These are phyloP conservation scores for Melanotaenia duboulayi DNA, from an alignment of 2,113 vertebrate species.

Conservation along the genomic window DNA sequence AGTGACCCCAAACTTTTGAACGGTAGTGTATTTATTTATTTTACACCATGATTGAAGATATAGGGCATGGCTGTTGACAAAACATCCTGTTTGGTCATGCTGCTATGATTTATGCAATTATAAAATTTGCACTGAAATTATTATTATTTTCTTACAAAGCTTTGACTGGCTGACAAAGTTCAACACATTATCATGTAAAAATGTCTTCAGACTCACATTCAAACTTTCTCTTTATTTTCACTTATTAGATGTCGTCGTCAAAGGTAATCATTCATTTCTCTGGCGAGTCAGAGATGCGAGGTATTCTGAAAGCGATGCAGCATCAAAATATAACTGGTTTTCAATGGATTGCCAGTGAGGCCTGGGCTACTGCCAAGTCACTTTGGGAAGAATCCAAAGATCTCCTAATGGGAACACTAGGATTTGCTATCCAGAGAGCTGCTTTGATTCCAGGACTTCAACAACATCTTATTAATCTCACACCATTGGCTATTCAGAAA, in stretches of 20 bases:
- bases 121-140: too few species aligned
- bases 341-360: conserved; percentile 82
- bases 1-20: too few species aligned
- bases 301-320: conserved; percentile 69
- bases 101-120: too few species aligned
- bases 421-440: conserved; percentile 78
- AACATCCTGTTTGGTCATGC: not conserved
- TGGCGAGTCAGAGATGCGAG: conserved; percentile 72
- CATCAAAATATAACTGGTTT: conserved; percentile 70
- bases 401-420: conserved; percentile 75
- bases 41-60: too few species aligned
- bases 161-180: not conserved
- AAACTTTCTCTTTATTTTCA: not conserved
- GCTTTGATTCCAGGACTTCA: conserved; percentile 71
- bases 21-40: too few species aligned
- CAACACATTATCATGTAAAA: not conserved
- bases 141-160: too few species aligned
- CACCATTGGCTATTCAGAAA: conserved; percentile 23
- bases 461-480: conserved; percentile 56
- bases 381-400: conserved; percentile 72
- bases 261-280: conserved; percentile 78
- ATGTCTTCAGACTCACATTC: not conserved
- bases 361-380: conserved; percentile 76
- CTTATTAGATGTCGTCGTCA: conserved; percentile 60
- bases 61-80: too few species aligned